Evolutionary conservation across 2,113 vertebrate genomes (phyloP).

Genomic region (Peromyscus californicus): DNA sequence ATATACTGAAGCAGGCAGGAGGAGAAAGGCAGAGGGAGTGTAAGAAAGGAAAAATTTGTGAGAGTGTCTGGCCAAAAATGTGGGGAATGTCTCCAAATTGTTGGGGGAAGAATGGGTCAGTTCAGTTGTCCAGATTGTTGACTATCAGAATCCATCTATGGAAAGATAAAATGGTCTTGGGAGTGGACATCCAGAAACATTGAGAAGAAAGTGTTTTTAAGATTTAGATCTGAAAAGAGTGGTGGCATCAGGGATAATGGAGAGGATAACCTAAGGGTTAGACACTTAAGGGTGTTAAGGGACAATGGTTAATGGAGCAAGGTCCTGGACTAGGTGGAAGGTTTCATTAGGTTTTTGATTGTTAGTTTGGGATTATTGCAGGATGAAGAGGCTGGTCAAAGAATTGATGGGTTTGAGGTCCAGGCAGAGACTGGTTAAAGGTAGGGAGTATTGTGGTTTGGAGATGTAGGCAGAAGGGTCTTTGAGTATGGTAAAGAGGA

Average conservation of each 20-base stretch:
- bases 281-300: not conserved
- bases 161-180: not conserved
- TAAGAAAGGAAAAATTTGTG: not conserved
- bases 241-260: not conserved
- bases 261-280: not conserved
- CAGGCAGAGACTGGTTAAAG: not conserved
- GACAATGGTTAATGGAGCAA: not conserved
- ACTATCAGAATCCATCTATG: not conserved
- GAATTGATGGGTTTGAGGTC: not conserved
- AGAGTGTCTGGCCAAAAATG: not conserved
- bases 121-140: not conserved
- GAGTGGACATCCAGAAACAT: not conserved
- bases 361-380: not conserved
- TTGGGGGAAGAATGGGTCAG: not conserved
- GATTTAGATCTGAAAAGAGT: not conserved
- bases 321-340: not conserved
- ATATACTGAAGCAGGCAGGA: not conserved
- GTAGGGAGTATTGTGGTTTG: not conserved
- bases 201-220: not conserved
- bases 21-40: rapidly evolving
- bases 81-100: not conserved
- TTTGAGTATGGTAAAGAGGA: not conserved
- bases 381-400: not conserved
- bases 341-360: not conserved
- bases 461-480: not conserved